phyloP scores from a whole-genome alignment of 2,888 invertebrate genomes.

The Sepiola atlantica region DNA sequence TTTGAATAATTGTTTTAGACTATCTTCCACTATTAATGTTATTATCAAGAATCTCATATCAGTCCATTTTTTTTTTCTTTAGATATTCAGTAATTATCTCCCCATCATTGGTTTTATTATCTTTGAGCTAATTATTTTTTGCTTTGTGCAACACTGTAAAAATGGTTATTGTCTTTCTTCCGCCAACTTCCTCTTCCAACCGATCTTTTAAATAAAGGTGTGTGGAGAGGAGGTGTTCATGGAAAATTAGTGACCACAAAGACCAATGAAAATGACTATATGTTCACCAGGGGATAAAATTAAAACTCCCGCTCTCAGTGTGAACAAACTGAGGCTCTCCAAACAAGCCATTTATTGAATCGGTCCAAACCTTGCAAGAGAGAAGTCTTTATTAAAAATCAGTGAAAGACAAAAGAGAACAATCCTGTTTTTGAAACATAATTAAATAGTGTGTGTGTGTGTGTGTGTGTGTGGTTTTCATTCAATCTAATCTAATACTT shows the following conservation, averaged over 20 bases:
- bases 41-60: background rate
- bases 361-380: background rate
- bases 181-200: background rate
- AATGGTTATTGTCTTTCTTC: background rate
- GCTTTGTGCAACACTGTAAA: background rate
- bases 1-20: background rate
- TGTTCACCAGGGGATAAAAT: slow-evolving; percentile 32
- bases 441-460: background rate
- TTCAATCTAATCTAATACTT: too few relatives aligned
- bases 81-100: background rate
- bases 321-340: background rate
- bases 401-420: background rate
- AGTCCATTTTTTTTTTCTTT: background rate
- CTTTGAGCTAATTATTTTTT: background rate
- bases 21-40: background rate
- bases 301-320: background rate
- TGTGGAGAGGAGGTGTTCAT: background rate
- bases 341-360: background rate
- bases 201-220: background rate
- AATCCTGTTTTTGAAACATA: background rate
- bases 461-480: too few relatives aligned
- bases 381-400: background rate
- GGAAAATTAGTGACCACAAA: background rate
- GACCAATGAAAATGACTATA: background rate
- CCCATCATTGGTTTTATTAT: background rate